phyloP scores from a whole-genome alignment of 2,888 invertebrate genomes.

The Teleogryllus oceanicus region DNA sequence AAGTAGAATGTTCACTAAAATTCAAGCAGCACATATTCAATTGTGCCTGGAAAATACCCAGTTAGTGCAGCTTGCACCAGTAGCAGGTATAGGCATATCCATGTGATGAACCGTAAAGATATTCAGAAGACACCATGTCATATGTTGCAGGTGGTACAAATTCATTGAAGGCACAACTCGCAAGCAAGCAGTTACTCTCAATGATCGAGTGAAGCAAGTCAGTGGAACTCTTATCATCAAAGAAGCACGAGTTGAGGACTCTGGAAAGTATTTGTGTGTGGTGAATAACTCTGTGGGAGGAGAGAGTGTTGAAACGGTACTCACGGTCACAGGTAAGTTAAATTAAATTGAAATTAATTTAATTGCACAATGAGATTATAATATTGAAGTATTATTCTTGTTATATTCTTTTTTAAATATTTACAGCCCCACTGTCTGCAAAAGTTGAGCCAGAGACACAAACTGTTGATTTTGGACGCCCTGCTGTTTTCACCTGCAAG shows the following conservation, averaged over 20 bases:
- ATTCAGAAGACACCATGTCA: neutral
- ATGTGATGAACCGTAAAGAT: neutral
- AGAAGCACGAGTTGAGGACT: constrained; percentile 86
- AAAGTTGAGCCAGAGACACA: constrained; percentile 86
- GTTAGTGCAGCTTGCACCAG: neutral
- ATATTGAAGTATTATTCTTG: neutral
- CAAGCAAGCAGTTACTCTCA: constrained; percentile 83
- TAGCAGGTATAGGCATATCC: neutral
- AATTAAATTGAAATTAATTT: neutral
- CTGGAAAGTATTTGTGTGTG: constrained; percentile 90
- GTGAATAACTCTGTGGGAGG: constrained; percentile 92
- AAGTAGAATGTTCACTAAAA: too few relatives aligned
- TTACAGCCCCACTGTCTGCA: constrained; percentile 75
- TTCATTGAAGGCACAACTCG: constrained; percentile 82
- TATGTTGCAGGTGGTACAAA: constrained; percentile 86
- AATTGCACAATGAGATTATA: neutral
- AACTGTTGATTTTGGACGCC: constrained; percentile 89
- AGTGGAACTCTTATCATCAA: constrained; percentile 91
- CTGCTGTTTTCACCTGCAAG: constrained; percentile 88
- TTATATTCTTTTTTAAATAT: neutral
- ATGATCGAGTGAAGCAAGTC: constrained; percentile 86
- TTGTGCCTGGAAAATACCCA: too few relatives aligned
- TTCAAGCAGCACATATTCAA: too few relatives aligned
- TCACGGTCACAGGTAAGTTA: constrained; percentile 72
- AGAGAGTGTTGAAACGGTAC: constrained; percentile 86